Conservation (phyloP, 2,888 invertebrate genomes). For the Agrochola macilenta region DNA sequence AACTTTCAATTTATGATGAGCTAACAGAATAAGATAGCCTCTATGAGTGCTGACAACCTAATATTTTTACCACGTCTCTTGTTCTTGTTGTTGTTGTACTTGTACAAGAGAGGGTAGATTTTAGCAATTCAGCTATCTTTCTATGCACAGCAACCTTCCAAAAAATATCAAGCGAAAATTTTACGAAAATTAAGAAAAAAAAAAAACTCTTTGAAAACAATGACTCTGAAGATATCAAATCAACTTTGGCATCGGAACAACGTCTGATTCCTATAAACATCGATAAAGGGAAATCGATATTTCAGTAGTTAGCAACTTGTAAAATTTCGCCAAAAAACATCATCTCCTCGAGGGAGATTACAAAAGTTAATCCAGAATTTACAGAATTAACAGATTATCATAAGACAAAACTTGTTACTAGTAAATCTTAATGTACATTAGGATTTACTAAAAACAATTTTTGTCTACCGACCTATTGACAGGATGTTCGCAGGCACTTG, state of each 20-base stretch:
- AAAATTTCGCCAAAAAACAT: constrained; percentile 34
- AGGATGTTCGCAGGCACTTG: too few relatives aligned
- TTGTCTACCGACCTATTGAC: too few relatives aligned
- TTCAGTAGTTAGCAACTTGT: constrained; percentile 24
- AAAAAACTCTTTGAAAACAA: background rate
- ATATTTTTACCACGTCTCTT: background rate
- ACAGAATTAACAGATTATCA: background rate
- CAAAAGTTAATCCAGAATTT: background rate
- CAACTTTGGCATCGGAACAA: constrained; percentile 36
- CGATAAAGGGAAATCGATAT: constrained; percentile 31
- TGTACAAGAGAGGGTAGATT: background rate
- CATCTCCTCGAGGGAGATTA: constrained; percentile 6
- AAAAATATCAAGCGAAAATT: background rate
- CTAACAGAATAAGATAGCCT: background rate
- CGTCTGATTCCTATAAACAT: constrained; percentile 33
- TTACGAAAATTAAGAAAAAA: background rate
- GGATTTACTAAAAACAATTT: too few relatives aligned
- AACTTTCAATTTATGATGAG: constrained; percentile 28
- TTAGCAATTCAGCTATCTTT: background rate
- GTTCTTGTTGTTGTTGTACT: background rate
- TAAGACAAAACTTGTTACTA: background rate
- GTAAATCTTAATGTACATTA: too few relatives aligned
- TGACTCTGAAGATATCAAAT: constrained; percentile 1
- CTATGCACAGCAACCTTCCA: background rate
- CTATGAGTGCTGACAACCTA: background rate